These are phyloP conservation scores for Bacillus rossius DNA, from an alignment of 1,140 invertebrate species.

Conservation along the genomic window DNA sequence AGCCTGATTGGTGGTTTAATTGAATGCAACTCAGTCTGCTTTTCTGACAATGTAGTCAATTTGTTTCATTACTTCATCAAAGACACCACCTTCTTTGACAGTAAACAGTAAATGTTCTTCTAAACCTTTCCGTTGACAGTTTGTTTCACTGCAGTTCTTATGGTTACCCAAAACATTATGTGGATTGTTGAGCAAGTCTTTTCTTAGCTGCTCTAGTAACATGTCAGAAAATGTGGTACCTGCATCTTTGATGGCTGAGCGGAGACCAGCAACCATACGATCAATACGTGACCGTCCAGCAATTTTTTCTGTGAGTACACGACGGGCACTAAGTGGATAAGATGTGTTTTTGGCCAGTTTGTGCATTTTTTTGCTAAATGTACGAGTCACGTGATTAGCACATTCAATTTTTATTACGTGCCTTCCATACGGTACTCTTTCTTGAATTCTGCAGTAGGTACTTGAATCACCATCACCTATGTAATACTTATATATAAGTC, in stretches of 20 bases:
- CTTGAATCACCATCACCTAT: constrained; percentile 11
- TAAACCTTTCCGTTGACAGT: not conserved
- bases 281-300: not conserved
- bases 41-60: not conserved
- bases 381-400: constrained; percentile 9
- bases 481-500: not conserved
- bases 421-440: constrained; percentile 6
- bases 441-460: constrained; percentile 9
- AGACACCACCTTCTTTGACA: not conserved
- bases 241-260: not conserved
- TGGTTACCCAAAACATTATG: constrained; percentile 1
- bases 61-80: not conserved
- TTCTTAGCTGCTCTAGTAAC: not conserved
- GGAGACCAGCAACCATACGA: not conserved
- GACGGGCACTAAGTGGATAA: not conserved
- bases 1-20: not conserved
- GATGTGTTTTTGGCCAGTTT: not conserved
- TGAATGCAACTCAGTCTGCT: not conserved
- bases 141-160: not conserved
- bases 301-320: not conserved
- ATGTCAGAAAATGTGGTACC: not conserved
- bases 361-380: not conserved
- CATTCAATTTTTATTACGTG: constrained; percentile 16
- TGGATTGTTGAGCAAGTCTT: not conserved
- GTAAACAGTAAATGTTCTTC: not conserved